Evolutionary conservation across 2,888 invertebrate genomes (phyloP).

Genomic region (Agonopterix arenella): DNA sequence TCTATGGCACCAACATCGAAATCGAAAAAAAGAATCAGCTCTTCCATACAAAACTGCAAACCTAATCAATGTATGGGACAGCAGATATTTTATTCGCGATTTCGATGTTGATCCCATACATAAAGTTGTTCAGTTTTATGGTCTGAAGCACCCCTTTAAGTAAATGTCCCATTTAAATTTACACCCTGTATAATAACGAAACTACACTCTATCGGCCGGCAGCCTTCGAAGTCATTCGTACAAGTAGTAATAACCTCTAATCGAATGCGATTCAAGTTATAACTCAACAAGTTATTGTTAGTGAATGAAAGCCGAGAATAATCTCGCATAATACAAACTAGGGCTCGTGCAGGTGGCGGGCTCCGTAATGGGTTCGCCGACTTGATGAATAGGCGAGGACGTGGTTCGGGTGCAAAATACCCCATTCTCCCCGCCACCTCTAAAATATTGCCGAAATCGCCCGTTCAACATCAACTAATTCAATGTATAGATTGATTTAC

Average conservation of each 20-base stretch:
- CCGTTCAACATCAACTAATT: conserved; percentile 67
- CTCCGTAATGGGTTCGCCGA: conserved; percentile 58
- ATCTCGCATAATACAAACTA: conserved; percentile 59
- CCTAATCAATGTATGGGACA: no score
- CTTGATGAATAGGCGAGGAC: conserved; percentile 69
- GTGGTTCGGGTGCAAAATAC: conserved; percentile 61
- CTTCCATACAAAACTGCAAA: no score
- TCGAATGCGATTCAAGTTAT: conserved; percentile 19
- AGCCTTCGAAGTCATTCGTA: neutral
- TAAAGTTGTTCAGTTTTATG: no score
- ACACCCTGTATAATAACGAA: no score
- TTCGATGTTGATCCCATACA: no score
- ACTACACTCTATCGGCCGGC: neutral
- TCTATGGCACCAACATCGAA: no score
- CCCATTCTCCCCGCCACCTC: conserved; percentile 51
- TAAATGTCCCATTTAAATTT: no score
- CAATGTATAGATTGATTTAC: conserved; percentile 69
- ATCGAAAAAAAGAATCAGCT: no score
- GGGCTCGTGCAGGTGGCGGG: conserved; percentile 63
- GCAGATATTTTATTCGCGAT: no score
- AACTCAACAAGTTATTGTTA: conserved; percentile 48
- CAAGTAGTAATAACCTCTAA: conserved; percentile 14
- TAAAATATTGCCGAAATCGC: conserved; percentile 67
- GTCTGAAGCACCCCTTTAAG: no score
- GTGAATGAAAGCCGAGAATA: conserved; percentile 53